These are phyloP conservation scores for Epizoanthus illoricatus DNA, from an alignment of 92 coral and sea anemone species.

Conservation along the genomic window DNA sequence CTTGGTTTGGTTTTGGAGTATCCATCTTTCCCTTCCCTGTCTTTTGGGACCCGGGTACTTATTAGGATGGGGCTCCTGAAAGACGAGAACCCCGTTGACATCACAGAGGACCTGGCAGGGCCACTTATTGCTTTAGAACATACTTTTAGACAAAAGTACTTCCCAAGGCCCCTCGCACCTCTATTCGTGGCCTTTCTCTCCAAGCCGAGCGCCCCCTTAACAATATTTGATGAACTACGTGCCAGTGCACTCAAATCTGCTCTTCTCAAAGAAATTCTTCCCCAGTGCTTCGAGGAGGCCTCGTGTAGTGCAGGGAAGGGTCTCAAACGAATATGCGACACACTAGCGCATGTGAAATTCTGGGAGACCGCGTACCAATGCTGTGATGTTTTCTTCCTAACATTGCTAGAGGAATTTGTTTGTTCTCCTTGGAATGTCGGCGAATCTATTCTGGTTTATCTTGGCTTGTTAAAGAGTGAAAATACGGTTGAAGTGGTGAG, in stretches of 20 bases:
- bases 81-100: slow-evolving; percentile 45
- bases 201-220: slow-evolving; percentile 54
- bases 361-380: slow-evolving; percentile 61
- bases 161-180: slow-evolving; percentile 80
- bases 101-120: slow-evolving; percentile 51
- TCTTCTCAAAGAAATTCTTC: slow-evolving; percentile 60
- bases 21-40: slow-evolving; percentile 20
- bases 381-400: slow-evolving; percentile 43
- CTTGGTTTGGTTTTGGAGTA: slow-evolving; percentile 43
- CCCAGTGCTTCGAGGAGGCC: slow-evolving; percentile 55
- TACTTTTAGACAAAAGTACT: slow-evolving; percentile 62
- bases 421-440: slow-evolving; percentile 49
- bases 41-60: slow-evolving; percentile 61
- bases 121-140: slow-evolving; percentile 71
- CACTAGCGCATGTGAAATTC: slow-evolving; percentile 57
- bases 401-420: slow-evolving; percentile 12
- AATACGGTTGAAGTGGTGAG: slow-evolving; percentile 51
- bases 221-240: slow-evolving; percentile 41
- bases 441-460: slow-evolving; percentile 57
- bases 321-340: slow-evolving; percentile 74
- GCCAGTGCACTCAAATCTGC: slow-evolving; percentile 65
- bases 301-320: slow-evolving; percentile 55
- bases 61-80: slow-evolving; percentile 81
- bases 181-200: slow-evolving; percentile 81
- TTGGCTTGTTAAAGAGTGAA: slow-evolving; percentile 80